Evolutionary conservation across 2,113 vertebrate genomes (phyloP).

Genomic region (chimpanzee (Pan troglodytes)): NHGRI_mPanTro3-v2.1_pri NC_072414.2:30226501-30227000

Average conservation of each 20-base stretch:
- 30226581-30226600: not conserved
- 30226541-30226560: not conserved
- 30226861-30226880: not conserved
- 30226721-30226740: not conserved
- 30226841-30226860: constrained; percentile 3
- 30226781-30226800: not conserved
- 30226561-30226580: not conserved
- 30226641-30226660: constrained; percentile 6
- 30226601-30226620: not conserved
- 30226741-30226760: constrained; percentile 8
- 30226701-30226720: constrained; percentile 8
- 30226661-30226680: not conserved
- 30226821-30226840: not conserved
- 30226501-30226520: not conserved
- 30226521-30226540: constrained; percentile 16
- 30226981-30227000: not conserved
- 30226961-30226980: not conserved
- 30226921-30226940: not conserved
- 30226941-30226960: not conserved
- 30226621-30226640: not conserved
- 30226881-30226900: not conserved
- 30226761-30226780: not conserved
- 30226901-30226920: not conserved
- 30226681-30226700: constrained; percentile 4
- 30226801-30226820: not conserved